Evolutionary conservation across 2,888 invertebrate genomes (phyloP), one percentile per base, ranked within the genome.

Genomic region (Drosophila paranaensis): DNA sequence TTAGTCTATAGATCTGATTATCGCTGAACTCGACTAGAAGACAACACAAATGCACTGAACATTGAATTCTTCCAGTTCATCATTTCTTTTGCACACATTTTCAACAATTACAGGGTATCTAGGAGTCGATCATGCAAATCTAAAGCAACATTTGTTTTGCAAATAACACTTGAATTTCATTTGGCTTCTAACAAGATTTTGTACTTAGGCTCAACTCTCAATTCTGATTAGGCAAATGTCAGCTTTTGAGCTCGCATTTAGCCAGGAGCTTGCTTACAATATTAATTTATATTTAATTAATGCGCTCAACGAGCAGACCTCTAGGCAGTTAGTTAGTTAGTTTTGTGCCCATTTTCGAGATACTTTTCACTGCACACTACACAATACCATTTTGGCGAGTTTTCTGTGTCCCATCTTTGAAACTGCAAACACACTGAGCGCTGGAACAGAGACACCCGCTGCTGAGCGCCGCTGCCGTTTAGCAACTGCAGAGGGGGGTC

Each of bases 401-500:
- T 50, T 35, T 33, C 6, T 6, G 25, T 27, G 27, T 27, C 27
- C 27, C 27, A 27, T 43, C 64, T 62, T n/a, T 46, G 2, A 20
- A 8, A 14, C 8, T 16, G n/a, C 30, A n/a, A n/a, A 37, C 30
- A 35, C 25, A 25, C 45, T 46, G 25, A 46, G 46, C 0, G 48
- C 30, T n/a, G 30, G 27, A 30, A 5, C 40, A 16, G 35, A 55
- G 55, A 20, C 46, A 67, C 14, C 33, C 57, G 69, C 37, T n/a
- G 35, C 42, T 43, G 37, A 67, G 42, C 25, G 48, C 30, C n/a
- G 56, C 50, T 57, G 50, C 11, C 11, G n/a, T 57, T 43, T 33
- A 57, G 58, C 60, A 69, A 69, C 70, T 68, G 71, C 50, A 39
- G 42, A 39, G 64, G 42, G 53, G 64, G 42, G 60, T 33, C 60